A percentile compares a stretch with the other conserved stretches of the same genome.
phyloP scores from a whole-genome alignment of 2,888 invertebrate genomes.

The Octonoba sinensis region DNA sequence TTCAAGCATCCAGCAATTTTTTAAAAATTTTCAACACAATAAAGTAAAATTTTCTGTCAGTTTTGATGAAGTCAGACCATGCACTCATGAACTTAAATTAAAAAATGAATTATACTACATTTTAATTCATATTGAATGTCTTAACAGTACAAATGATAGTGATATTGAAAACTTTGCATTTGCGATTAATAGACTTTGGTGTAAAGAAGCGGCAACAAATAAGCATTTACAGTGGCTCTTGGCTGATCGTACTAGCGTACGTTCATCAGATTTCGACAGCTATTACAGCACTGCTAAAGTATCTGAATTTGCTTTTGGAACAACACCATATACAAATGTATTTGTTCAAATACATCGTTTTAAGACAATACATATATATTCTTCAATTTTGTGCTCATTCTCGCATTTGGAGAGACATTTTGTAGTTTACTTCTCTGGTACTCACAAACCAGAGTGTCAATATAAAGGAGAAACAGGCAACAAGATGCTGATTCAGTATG shows the following conservation, averaged over 20 bases:
- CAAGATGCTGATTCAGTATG: conserved; percentile 40
- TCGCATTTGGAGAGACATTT: conserved; percentile 45
- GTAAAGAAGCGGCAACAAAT: conserved; percentile 29
- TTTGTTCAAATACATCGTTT: conserved; percentile 35
- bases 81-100: conserved; percentile 14
- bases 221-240: conserved; percentile 38
- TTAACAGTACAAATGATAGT: conserved; percentile 14
- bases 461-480: conserved; percentile 26
- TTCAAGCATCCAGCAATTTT: conserved; percentile 15
- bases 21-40: conserved; percentile 3
- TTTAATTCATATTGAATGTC: conserved; percentile 19
- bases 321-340: conserved; percentile 28
- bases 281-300: conserved; percentile 24
- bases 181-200: conserved; percentile 41
- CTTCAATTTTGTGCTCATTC: conserved; percentile 48
- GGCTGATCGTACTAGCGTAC: conserved; percentile 10
- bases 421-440: conserved; percentile 32
- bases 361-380: not conserved
- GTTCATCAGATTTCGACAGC: conserved; percentile 5
- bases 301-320: conserved; percentile 57
- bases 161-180: conserved; percentile 34
- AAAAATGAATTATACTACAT: conserved; percentile 34
- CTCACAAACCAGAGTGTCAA: conserved; percentile 13
- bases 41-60: conserved; percentile 18
- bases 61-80: conserved; percentile 19